Percentiles rank a stretch among this genome's conserved stretches.
Evolutionary conservation across 2,888 invertebrate species (phyloP).

Genomic region (Poecilobothrus nobilitatus): DNA sequence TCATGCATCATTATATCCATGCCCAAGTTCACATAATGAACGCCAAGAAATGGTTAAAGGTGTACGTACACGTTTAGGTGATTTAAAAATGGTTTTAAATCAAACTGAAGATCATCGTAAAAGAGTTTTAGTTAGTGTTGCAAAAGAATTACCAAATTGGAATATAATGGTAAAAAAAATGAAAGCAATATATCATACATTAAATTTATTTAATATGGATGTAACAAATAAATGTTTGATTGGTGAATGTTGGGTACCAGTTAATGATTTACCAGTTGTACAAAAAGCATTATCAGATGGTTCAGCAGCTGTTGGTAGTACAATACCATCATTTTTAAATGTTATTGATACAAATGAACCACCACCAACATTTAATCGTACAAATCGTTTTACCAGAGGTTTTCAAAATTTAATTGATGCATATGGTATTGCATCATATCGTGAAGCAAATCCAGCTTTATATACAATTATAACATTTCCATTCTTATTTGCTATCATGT

Average conservation of each 20-base stretch:
- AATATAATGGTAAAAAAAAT: conserved; percentile 73
- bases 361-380: conserved; percentile 86
- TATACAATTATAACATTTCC: conserved; percentile 90
- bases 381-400: conserved; percentile 85
- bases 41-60: conserved; percentile 73
- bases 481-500: conserved; percentile 93
- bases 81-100: conserved; percentile 65
- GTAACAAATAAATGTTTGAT: conserved; percentile 83
- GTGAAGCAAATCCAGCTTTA: conserved; percentile 85
- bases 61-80: conserved; percentile 72
- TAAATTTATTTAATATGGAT: conserved; percentile 88
- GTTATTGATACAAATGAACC: conserved; percentile 69
- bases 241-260: conserved; percentile 83
- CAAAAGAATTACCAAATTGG: conserved; percentile 76
- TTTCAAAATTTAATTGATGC: conserved; percentile 91
- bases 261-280: conserved; percentile 59
- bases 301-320: conserved; percentile 74
- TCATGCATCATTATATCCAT: conserved; percentile 77
- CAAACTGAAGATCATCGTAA: conserved; percentile 79
- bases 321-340: conserved; percentile 87
- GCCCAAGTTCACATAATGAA: conserved; percentile 70
- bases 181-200: conserved; percentile 89
- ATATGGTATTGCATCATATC: conserved; percentile 85
- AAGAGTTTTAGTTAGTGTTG: conserved; percentile 67
- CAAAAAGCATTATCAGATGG: conserved; percentile 73